Base-by-base conservation (phyloP, 2,888 invertebrate species). In the Tholera decimalis region DNA sequence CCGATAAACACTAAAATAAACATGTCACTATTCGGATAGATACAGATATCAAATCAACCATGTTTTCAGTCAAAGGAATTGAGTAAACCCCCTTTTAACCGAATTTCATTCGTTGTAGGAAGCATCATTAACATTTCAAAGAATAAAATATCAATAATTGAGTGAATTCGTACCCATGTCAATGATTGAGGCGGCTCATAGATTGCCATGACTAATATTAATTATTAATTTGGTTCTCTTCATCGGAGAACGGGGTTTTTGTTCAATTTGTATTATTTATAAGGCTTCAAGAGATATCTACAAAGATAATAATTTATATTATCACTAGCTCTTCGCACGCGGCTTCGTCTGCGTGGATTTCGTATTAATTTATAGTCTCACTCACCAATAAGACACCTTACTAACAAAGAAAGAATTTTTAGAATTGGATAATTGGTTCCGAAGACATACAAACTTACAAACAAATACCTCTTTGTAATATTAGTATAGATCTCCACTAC, bases 71-170 rank as follows among this genome's bases (percentile, higher is more conserved):
- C 5, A 15, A 4, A 5, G 5, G 13, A 28, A 44, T 24, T 4
- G 2, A 35, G 11, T 44, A 20, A 35, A 43, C 22, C 30, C 18
- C 2, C 0, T 28, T 33, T 51, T 46, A 9, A 11, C 28, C 26
- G 24, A 26, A 37, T 30, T 20, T 26, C 8, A 39, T 20, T 22
- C 15, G 4, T 18, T 33, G 8, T 37, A 26, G 8, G 18, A 28
- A n/a, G 39, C 30, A 54, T 37, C 37, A 61, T 49, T 69, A 49
- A 20, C 35, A 54, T 50, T 39, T 39, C 53, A 68, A 43, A 43
- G 35, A n/a, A 39, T 51, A 39, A 30, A 68, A 69, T 44, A 69
- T 69, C 26, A 51, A 68, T 59, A 47, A 68, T 68, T 53, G 28
- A 43, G 53, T 24, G 39, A 58, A 51, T 22, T 22, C 50, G 30